phyloP scores from a whole-genome alignment of 1,140 invertebrate genomes.

The Drosophila lowei region DNA sequence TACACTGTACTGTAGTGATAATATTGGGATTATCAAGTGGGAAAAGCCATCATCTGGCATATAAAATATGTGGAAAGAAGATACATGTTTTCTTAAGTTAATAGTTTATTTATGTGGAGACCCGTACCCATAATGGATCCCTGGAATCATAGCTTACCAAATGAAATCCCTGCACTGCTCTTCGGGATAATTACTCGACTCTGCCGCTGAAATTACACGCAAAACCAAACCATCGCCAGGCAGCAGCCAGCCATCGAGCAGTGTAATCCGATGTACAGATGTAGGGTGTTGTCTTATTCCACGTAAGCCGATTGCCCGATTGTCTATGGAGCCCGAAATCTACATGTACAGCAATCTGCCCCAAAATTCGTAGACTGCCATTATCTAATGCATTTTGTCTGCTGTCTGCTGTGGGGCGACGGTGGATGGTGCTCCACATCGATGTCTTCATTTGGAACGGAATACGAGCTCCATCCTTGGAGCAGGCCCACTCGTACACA shows the following conservation, averaged over 20 bases:
- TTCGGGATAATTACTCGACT: slow-evolving; percentile 43
- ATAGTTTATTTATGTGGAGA: too few relatives aligned
- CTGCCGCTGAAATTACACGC: slow-evolving; percentile 45
- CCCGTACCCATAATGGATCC: too few relatives aligned
- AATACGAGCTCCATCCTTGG: slow-evolving; percentile 28
- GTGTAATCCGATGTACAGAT: slow-evolving; percentile 38
- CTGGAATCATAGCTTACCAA: not conserved
- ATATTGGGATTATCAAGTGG: too few relatives aligned
- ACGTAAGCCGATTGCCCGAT: slow-evolving; percentile 45
- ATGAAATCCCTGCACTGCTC: slow-evolving; percentile 18
- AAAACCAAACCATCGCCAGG: too few relatives aligned
- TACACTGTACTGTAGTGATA: too few relatives aligned
- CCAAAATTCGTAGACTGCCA: slow-evolving; percentile 11
- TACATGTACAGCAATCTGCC: slow-evolving; percentile 7
- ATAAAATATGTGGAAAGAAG: too few relatives aligned
- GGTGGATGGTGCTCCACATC: not conserved
- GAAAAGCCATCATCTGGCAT: too few relatives aligned
- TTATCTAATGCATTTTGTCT: slow-evolving; percentile 58
- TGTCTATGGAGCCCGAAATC: not conserved
- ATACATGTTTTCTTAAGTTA: too few relatives aligned
- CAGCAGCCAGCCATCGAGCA: slow-evolving; percentile 5
- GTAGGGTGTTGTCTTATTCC: slow-evolving; percentile 65
- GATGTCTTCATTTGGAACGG: slow-evolving; percentile 19
- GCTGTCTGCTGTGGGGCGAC: slow-evolving; percentile 17
- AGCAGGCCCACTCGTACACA: not conserved